phyloP scores from a whole-genome alignment of 2,113 vertebrate genomes.

The Leptodactylus fuscus region DNA sequence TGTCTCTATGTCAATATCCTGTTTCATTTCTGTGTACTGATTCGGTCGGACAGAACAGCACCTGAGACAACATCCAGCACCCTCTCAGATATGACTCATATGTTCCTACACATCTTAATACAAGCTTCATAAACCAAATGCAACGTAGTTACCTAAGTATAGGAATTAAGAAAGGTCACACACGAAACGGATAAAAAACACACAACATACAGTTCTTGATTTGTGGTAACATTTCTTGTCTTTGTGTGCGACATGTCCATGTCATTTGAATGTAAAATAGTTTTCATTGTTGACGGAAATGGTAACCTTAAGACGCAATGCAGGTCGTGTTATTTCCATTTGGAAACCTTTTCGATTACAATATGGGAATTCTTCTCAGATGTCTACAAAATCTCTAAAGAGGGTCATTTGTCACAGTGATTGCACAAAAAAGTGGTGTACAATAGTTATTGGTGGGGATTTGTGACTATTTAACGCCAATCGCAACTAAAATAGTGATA shows the following conservation, averaged over 20 bases:
- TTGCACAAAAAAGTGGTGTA: no score
- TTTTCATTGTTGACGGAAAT: not conserved
- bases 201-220: not conserved
- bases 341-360: not conserved
- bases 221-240: not conserved
- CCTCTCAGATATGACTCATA: not conserved
- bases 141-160: not conserved
- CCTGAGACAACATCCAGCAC: not conserved
- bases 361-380: not conserved
- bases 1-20: slow-evolving; percentile 1
- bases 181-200: not conserved
- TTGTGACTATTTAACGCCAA: no score
- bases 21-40: slow-evolving; percentile 8
- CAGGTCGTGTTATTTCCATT: not conserved
- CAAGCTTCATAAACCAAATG: not conserved
- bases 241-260: not conserved
- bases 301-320: not conserved
- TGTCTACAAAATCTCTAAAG: no score
- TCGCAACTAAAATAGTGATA: no score
- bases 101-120: not conserved
- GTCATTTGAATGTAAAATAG: not conserved
- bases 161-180: not conserved
- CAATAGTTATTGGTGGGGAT: no score
- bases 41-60: not conserved
- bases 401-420: no score